These are phyloP conservation scores for Agapornis canus DNA, from an alignment of 2,797 vertebrate species.

Conservation along the genomic window DNA sequence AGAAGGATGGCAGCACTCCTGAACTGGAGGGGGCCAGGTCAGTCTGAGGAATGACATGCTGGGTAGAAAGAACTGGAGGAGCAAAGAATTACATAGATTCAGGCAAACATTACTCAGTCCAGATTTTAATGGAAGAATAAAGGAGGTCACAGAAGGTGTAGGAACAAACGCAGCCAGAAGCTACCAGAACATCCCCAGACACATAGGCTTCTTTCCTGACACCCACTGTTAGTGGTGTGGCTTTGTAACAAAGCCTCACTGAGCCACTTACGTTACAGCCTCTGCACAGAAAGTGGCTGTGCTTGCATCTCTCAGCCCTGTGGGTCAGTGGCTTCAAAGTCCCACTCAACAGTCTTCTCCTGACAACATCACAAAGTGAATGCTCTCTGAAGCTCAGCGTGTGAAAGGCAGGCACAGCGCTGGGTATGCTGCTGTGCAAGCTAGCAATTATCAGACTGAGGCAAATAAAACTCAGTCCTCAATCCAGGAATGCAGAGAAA, in stretches of 20 bases:
- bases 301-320: neutral
- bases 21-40: neutral
- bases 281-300: neutral
- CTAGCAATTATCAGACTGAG: neutral
- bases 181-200: neutral
- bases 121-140: neutral
- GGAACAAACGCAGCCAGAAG: neutral
- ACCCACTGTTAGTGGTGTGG: neutral
- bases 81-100: neutral
- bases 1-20: neutral
- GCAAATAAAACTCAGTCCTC: neutral
- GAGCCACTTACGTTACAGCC: neutral
- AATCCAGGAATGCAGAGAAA: neutral
- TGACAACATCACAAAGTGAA: neutral
- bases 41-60: neutral
- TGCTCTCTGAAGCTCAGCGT: neutral
- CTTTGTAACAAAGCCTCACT: neutral
- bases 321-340: neutral
- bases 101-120: neutral
- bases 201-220: too few relatives aligned
- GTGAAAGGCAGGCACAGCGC: neutral
- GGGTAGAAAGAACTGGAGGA: neutral
- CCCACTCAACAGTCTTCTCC: neutral
- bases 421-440: neutral
- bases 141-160: neutral